phyloP scores from a whole-genome alignment of 92 coral and sea anemone genomes.

The Paragorgia papillata region DNA sequence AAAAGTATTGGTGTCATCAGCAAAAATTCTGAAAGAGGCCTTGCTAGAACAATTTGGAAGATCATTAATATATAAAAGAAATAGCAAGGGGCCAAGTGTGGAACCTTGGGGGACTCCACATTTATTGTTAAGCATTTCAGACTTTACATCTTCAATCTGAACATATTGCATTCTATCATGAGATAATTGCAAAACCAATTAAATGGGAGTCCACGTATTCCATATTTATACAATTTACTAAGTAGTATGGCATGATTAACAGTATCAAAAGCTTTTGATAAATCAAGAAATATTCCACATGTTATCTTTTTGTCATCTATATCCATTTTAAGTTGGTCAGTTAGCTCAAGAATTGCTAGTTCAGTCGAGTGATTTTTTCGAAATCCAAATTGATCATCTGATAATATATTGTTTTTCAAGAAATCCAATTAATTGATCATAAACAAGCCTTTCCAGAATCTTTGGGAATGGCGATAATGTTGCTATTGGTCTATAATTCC shows the following conservation, averaged over 20 bases:
- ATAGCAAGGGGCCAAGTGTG: too few species aligned
- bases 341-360: constrained; percentile 55
- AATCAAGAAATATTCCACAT: constrained; percentile 65
- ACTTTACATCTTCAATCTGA: too few species aligned
- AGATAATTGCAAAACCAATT: constrained; percentile 29
- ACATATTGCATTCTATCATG: too few species aligned
- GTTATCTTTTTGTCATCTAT: constrained; percentile 54
- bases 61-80: not conserved
- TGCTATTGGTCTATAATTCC: constrained; percentile 59
- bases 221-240: constrained; percentile 53
- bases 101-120: too few species aligned
- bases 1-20: constrained; percentile 31
- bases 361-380: constrained; percentile 54
- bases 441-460: not conserved
- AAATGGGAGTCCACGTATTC: constrained; percentile 54
- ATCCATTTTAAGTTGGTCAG: constrained; percentile 45
- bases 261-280: constrained; percentile 67
- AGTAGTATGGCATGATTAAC: constrained; percentile 57
- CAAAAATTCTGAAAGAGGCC: constrained; percentile 12
- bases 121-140: too few species aligned
- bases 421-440: constrained; percentile 1
- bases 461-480: constrained; percentile 11
- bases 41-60: not conserved
- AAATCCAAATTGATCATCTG: constrained; percentile 61
- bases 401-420: constrained; percentile 23